Conservation (phyloP, 2,888 invertebrate species). For the Corbicula japonica region DNA sequence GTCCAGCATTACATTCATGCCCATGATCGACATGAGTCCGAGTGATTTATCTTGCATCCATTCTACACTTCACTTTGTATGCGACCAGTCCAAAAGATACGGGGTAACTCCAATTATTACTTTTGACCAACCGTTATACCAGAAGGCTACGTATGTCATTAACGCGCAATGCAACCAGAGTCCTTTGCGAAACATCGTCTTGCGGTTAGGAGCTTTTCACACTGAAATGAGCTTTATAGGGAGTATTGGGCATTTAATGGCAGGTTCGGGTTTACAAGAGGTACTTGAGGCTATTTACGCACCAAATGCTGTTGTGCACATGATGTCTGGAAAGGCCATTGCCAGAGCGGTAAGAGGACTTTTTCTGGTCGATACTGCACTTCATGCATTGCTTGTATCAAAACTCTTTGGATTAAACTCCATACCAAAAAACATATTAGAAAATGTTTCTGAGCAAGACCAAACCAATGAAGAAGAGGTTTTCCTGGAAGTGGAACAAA, state of each 20-base stretch:
- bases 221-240: conserved; percentile 68
- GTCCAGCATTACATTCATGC: conserved; percentile 43
- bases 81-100: conserved; percentile 42
- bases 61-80: conserved; percentile 62
- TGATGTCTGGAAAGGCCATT: conserved; percentile 70
- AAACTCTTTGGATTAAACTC: conserved; percentile 31
- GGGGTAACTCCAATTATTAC: conserved; percentile 47
- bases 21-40: conserved; percentile 71
- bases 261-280: conserved; percentile 43
- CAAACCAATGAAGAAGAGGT: conserved; percentile 20
- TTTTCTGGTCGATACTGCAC: conserved; percentile 58
- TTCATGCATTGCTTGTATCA: conserved; percentile 39
- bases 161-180: not conserved
- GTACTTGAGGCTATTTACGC: conserved; percentile 46
- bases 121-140: conserved; percentile 54
- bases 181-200: conserved; percentile 11
- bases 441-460: not conserved
- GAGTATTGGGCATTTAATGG: conserved; percentile 55
- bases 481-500: too few relatives aligned
- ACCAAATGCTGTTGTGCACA: conserved; percentile 63
- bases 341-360: conserved; percentile 67
- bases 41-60: conserved; percentile 65
- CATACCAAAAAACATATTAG: too few relatives aligned
- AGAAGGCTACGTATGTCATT: conserved; percentile 33
- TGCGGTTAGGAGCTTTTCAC: conserved; percentile 55